phyloP scores from a whole-genome alignment of 2,888 invertebrate genomes.

The Bombyx huttoni region DNA sequence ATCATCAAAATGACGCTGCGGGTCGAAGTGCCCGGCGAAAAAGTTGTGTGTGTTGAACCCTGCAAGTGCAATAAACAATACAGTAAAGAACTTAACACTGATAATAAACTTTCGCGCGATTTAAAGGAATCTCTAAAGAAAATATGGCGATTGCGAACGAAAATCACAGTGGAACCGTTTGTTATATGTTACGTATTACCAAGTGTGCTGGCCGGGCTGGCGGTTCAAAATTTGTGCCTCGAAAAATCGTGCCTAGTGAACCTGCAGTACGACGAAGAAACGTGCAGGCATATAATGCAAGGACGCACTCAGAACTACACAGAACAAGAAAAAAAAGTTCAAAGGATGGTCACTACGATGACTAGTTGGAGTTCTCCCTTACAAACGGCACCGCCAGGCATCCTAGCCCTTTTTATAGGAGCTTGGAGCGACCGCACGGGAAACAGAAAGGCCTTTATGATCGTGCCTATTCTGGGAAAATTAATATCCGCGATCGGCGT shows the following conservation, averaged over 20 bases:
- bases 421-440: conserved; percentile 77
- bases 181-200: conserved; percentile 77
- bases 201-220: conserved; percentile 76
- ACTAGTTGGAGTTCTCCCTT: conserved; percentile 72
- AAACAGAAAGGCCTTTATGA: conserved; percentile 72
- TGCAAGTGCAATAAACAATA: conserved; percentile 49
- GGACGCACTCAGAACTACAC: conserved; percentile 48
- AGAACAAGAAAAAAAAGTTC: conserved; percentile 57
- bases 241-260: conserved; percentile 74
- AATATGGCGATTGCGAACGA: conserved; percentile 50
- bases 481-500: conserved; percentile 66
- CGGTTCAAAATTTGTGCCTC: conserved; percentile 68
- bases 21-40: conserved; percentile 63
- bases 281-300: conserved; percentile 66
- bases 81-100: conserved; percentile 36
- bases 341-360: conserved; percentile 70
- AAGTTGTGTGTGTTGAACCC: conserved; percentile 46
- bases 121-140: conserved; percentile 50
- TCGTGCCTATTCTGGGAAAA: conserved; percentile 73
- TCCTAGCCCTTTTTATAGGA: conserved; percentile 71
- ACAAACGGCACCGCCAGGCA: conserved; percentile 70
- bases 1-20: conserved; percentile 56
- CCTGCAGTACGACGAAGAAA: conserved; percentile 60
- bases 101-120: conserved; percentile 43
- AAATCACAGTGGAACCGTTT: conserved; percentile 78